Conservation (phyloP, 2,888 invertebrate species). For the Phymatocera aterrima region DNA sequence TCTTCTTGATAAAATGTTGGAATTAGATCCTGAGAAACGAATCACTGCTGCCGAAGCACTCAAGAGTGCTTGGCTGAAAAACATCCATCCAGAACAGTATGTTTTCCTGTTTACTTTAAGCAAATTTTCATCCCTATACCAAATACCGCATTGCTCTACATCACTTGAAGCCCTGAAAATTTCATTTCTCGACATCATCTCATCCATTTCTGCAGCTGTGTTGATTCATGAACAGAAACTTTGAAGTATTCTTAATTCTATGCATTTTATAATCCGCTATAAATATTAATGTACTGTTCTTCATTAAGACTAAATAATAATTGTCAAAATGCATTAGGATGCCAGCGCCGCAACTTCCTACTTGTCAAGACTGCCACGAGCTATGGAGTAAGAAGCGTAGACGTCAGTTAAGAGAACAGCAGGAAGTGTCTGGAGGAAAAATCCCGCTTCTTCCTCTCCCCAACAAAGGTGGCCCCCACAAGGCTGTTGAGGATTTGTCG, state of each 20-base stretch:
- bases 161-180: no score
- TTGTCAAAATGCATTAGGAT: conserved; percentile 78
- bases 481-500: conserved; percentile 74
- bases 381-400: conserved; percentile 98
- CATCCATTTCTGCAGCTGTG: no score
- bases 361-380: conserved; percentile 99
- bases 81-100: conserved; percentile 93
- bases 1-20: conserved; percentile 96
- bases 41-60: conserved; percentile 97
- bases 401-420: conserved; percentile 87
- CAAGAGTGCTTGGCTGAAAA: conserved; percentile 93
- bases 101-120: conserved; percentile 70
- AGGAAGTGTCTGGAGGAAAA: conserved; percentile 74
- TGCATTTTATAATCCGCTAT: not conserved
- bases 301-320: conserved; percentile 33
- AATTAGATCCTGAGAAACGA: conserved; percentile 94
- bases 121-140: not conserved
- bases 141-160: not conserved
- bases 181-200: no score
- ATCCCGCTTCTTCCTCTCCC: conserved; percentile 67
- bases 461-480: conserved; percentile 70
- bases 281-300: not conserved
- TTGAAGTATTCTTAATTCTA: no score
- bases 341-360: conserved; percentile 90
- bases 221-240: no score